phyloP scores from a whole-genome alignment of 2,113 vertebrate genomes.

The Phylloscopus trochiloides region DNA sequence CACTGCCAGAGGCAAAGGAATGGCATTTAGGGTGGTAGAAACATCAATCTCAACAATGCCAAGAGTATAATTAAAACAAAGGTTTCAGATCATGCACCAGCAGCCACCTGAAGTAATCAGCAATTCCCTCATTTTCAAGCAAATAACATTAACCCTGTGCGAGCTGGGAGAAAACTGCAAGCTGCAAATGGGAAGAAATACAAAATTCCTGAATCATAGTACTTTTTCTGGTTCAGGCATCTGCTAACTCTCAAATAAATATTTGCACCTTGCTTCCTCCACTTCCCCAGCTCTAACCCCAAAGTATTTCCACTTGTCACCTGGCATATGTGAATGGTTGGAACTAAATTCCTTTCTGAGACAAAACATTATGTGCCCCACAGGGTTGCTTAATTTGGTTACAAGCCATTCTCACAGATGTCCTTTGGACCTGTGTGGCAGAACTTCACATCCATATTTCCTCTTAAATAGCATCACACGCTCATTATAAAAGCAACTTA shows the following conservation, averaged over 20 bases:
- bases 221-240: not conserved
- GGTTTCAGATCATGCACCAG: not conserved
- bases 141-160: not conserved
- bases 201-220: not conserved
- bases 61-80: not conserved
- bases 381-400: not conserved
- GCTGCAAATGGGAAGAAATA: not conserved
- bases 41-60: not conserved
- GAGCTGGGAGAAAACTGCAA: not conserved
- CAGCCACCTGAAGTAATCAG: not conserved
- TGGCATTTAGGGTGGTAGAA: not conserved
- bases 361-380: conserved; percentile 1
- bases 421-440: not conserved
- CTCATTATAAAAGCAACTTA: not conserved
- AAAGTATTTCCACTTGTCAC: not conserved
- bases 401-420: not conserved
- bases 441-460: not conserved
- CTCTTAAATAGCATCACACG: not conserved
- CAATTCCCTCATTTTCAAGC: not conserved
- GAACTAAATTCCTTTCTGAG: not conserved
- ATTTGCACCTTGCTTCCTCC: not conserved
- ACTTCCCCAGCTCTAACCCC: not conserved
- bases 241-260: not conserved
- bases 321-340: not conserved
- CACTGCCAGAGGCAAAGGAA: not conserved